Evolutionary conservation across 2,888 invertebrate species (phyloP).

Genomic region (Rapana venosa): DNA sequence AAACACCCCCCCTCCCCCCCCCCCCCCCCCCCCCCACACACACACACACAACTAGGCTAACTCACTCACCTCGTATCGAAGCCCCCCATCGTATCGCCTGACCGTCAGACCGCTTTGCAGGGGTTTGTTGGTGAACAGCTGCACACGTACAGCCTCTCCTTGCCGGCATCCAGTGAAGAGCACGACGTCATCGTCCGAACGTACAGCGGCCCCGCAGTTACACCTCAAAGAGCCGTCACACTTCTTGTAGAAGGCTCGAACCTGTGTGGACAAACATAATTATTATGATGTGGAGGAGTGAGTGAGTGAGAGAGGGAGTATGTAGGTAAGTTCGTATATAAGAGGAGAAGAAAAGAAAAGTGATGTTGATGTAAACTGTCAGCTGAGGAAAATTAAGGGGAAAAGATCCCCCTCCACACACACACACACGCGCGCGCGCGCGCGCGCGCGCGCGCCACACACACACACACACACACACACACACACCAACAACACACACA

Average conservation of each 20-base stretch:
- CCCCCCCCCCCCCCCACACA: too few relatives aligned
- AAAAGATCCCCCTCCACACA: too few relatives aligned
- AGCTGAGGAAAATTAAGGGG: too few relatives aligned
- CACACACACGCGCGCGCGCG: background rate
- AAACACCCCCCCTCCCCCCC: background rate
- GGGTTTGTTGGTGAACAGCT: slow-evolving; percentile 49
- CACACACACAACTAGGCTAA: too few relatives aligned
- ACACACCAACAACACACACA: too few relatives aligned
- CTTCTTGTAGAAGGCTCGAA: slow-evolving; percentile 49
- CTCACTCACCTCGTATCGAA: slow-evolving; percentile 53
- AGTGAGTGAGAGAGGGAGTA: too few relatives aligned
- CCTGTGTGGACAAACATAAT: slow-evolving; percentile 34
- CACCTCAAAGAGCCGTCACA: slow-evolving; percentile 43
- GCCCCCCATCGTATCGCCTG: slow-evolving; percentile 51
- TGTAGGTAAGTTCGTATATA: too few relatives aligned
- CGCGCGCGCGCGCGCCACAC: too few relatives aligned
- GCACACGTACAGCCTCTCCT: slow-evolving; percentile 49
- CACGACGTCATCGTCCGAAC: slow-evolving; percentile 52
- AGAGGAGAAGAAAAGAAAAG: too few relatives aligned
- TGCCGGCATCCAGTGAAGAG: slow-evolving; percentile 50
- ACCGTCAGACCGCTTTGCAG: slow-evolving; percentile 44
- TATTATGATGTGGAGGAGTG: background rate
- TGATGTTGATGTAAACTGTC: too few relatives aligned
- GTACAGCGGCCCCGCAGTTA: slow-evolving; percentile 55
- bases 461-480: too few relatives aligned